phyloP scores from a whole-genome alignment of 2,113 vertebrate genomes.

The Sinocyclocheilus maitianheensis region DNA sequence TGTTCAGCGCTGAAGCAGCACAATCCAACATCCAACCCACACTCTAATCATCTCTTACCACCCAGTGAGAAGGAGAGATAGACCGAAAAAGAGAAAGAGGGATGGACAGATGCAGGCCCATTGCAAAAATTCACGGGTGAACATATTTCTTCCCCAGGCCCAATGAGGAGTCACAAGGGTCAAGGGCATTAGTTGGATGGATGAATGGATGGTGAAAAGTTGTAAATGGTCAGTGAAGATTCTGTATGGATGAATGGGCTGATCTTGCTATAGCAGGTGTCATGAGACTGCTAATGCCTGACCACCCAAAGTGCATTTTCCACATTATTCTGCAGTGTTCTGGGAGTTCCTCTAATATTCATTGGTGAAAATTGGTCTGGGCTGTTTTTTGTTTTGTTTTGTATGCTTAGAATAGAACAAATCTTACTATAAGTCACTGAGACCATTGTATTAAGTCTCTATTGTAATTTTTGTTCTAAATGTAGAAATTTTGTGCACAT shows the following conservation, averaged over 20 bases:
- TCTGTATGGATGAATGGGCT: conserved; percentile 33
- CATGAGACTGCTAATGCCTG: conserved; percentile 19
- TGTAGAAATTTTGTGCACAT: background rate
- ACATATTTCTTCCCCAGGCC: background rate
- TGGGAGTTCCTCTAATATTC: conserved; percentile 10
- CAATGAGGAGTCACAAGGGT: background rate
- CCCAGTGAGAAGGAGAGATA: conserved; percentile 41
- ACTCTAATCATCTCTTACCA: conserved; percentile 65
- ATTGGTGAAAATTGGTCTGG: background rate
- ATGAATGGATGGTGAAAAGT: conserved; percentile 23
- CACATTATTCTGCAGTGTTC: conserved; percentile 22
- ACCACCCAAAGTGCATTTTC: conserved; percentile 37
- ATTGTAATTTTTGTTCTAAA: background rate
- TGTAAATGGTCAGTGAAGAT: background rate
- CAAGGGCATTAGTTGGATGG: background rate
- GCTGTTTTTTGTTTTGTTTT: background rate
- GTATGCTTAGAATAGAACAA: background rate
- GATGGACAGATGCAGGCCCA: background rate
- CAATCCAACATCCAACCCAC: conserved; percentile 66
- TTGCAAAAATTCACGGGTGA: background rate
- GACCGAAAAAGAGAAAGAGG: background rate
- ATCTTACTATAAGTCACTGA: background rate
- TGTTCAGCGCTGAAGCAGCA: conserved; percentile 72
- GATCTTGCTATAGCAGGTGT: conserved; percentile 29
- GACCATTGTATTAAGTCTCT: background rate